phyloP scores from a whole-genome alignment of 2,888 invertebrate species.

The Eupithecia exiguata region DNA sequence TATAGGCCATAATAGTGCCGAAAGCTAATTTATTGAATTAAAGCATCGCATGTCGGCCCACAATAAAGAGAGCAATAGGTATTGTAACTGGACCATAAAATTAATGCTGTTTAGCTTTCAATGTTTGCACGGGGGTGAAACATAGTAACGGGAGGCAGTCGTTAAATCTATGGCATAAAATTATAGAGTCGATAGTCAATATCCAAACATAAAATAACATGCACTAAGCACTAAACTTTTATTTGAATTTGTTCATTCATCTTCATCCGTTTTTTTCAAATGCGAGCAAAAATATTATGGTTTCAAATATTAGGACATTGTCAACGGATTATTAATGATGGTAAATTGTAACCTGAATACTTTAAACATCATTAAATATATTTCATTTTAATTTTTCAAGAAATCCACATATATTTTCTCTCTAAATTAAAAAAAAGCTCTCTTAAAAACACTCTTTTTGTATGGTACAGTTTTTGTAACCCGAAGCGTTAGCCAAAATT shows the following conservation, averaged over 20 bases:
- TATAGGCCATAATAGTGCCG: slow-evolving; percentile 47
- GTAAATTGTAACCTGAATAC: too few relatives aligned
- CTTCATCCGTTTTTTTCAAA: neutral
- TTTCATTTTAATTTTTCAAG: neutral
- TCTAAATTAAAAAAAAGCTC: neutral
- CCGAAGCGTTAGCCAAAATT: neutral
- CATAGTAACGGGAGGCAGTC: slow-evolving; percentile 42
- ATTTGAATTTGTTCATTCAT: neutral
- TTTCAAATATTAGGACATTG: neutral
- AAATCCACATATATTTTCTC: neutral
- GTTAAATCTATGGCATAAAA: slow-evolving; percentile 9
- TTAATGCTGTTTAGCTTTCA: slow-evolving; percentile 50
- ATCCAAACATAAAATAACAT: neutral
- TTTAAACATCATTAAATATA: too few relatives aligned
- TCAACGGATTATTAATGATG: too few relatives aligned
- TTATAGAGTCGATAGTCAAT: neutral
- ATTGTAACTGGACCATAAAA: slow-evolving; percentile 49
- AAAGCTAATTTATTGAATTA: slow-evolving; percentile 60
- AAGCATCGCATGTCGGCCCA: slow-evolving; percentile 54
- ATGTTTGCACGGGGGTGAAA: slow-evolving; percentile 47
- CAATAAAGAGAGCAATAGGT: slow-evolving; percentile 53
- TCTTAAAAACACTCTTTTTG: neutral
- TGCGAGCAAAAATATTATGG: neutral
- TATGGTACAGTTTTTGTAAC: neutral
- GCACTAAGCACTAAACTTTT: too few relatives aligned